Base-by-base conservation (phyloP, 2,888 invertebrate genomes). In the Monoplex corrugatus region DNA sequence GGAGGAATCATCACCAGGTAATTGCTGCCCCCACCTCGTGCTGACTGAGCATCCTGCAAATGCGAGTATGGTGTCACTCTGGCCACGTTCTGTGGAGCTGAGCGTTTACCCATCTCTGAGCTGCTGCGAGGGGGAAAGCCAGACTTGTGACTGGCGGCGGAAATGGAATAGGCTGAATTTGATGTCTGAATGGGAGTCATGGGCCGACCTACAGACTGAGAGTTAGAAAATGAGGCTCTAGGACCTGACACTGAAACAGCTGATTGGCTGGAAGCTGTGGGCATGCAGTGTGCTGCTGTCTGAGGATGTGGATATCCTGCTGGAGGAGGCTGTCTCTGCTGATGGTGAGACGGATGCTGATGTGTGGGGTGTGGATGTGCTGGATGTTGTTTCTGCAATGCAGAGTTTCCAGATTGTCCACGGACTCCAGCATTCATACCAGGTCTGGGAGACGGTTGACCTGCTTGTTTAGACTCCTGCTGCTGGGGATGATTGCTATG, bases 1-100 rank as follows among this genome's bases (percentile, higher is more conserved):
- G 87, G 82, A 13, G 80, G 87, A 68, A 88, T 83, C 88, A 88
- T 82, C 38, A 88, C 88, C 88, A 88, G 44, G 72, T 84, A 86
- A 32, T 50, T 89, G 45, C 85, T 84, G 50, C 85, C 78, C 35
- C 82, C 68, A 32, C 83, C 40, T 6, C 43, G 40, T 43, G 43
- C 68, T 35, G 84, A 45, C 68, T 63, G 88, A 35, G n/a, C 38
- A n/a, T 68, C 40, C 80, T 38, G 19, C 50, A 88, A 3, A 23
- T 88, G 88, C 10, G 72, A 43, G 72, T 88, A 82, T 5, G 88
- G 88, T 35, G 35, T 3, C 83, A 88, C 88, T 35, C 72, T 23
- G 43, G 83, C 88, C 38, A 83, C 88, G 40, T 80, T 83, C 10
- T 63, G 86, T 13, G 57, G 40, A 38, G 82, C n/a, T 16, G 35